phyloP scores from a whole-genome alignment of 2,113 vertebrate genomes.

The Periophthalmus modestus region DNA sequence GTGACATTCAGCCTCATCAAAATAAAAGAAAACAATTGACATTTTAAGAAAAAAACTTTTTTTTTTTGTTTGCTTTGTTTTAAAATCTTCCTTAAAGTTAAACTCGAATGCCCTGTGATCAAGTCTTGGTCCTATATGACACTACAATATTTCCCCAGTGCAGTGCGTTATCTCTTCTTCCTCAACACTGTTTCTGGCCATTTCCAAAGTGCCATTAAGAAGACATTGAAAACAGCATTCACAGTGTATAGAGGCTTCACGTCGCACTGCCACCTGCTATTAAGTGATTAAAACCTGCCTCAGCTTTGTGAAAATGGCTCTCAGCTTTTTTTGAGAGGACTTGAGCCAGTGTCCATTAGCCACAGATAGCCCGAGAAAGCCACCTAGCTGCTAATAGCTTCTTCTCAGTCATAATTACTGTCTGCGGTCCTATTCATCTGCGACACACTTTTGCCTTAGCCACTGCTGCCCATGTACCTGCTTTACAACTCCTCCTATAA shows the following conservation, averaged over 20 bases:
- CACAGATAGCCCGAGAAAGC: slow-evolving; percentile 91
- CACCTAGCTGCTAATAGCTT: slow-evolving; percentile 89
- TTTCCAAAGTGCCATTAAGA: neutral
- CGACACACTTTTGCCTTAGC: slow-evolving; percentile 77
- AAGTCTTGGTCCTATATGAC: neutral
- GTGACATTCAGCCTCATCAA: too few species aligned
- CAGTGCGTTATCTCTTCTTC: neutral
- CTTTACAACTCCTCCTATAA: slow-evolving; percentile 57
- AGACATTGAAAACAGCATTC: neutral
- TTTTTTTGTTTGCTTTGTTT: too few species aligned
- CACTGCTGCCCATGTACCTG: slow-evolving; percentile 51
- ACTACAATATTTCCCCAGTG: neutral
- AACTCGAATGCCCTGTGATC: neutral
- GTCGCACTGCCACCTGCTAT: slow-evolving; percentile 28
- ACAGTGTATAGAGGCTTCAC: neutral
- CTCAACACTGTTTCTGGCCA: neutral
- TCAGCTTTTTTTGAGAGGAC: slow-evolving; percentile 35
- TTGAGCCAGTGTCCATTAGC: slow-evolving; percentile 90
- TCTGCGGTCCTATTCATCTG: slow-evolving; percentile 79
- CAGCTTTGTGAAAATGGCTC: slow-evolving; percentile 61
- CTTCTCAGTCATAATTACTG: slow-evolving; percentile 92
- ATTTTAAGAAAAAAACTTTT: too few species aligned
- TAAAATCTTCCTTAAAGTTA: too few species aligned
- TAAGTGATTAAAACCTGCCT: slow-evolving; percentile 42
- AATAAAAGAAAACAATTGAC: too few species aligned